Evolutionary conservation across 1,140 invertebrate genomes (phyloP), one percentile per base, ranked within the genome.

Genomic region (Myzus persicae): DNA sequence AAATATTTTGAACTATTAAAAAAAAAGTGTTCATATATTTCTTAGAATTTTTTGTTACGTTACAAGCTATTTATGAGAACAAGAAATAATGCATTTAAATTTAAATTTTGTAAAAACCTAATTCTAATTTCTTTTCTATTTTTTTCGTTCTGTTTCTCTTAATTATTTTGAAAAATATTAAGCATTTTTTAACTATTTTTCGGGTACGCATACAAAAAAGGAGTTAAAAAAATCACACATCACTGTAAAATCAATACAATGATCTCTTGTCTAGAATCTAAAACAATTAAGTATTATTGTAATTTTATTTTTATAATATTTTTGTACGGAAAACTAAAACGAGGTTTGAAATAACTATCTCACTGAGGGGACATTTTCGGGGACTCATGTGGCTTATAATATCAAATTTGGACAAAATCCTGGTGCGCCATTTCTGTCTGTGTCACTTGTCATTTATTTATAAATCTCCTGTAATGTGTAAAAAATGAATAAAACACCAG

Each of bases 361-460:
- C 7, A 40, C 48, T 26, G 18, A 36, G 36, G n/a, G 36, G 48
- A 54, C 22, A 54, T 54, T 89, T 89, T 54, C 38, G 20, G n/a
- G 18, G 20, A 89, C 46, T 89, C 46, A 1, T 44, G 40, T 38
- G 87, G 88, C 46, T 89, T 89, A 89, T n/a, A 54, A 89, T 54
- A 89, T 89, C 88, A 89, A 89, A 89, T 89, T 54, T 54, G 36
- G 9, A 38, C 20, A 89, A 51, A 54, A 54, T 9, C 20, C 88
- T 38, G 44, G 22, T 89, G 3, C 7, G 4, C 46, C 36, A 36
- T 89, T 89, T 36, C 87, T 89, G 36, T 51, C 36, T 20, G 36
- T 89, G 46, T 89, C 46, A 89, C 46, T 89, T 89, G 88, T 89
- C 46, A 89, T 89, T 89, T 89, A 31, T 54, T 40, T 54, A 89